Conservation (phyloP, 1,140 invertebrate species). For the Ceratosolen solmsi region DNA sequence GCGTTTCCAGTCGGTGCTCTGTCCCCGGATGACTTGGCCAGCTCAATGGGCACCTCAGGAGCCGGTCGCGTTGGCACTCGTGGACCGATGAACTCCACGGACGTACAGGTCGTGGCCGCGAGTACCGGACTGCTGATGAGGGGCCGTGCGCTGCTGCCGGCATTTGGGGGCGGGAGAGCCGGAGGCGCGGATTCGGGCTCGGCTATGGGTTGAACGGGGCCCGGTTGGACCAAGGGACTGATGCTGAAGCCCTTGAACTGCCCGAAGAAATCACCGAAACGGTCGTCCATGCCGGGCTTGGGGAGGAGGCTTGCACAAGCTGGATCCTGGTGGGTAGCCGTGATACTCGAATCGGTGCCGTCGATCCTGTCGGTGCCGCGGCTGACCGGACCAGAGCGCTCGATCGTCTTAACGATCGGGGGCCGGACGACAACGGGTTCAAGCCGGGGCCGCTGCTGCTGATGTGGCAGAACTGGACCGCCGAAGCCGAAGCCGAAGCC, state of each 20-base stretch:
- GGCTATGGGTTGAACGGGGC: slow-evolving; percentile 53
- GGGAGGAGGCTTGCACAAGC: slow-evolving; percentile 72
- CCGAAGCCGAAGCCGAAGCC: slow-evolving; percentile 47
- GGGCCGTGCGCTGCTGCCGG: slow-evolving; percentile 77
- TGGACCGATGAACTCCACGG: slow-evolving; percentile 79
- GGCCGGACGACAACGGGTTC: slow-evolving; percentile 42
- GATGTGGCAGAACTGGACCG: not conserved
- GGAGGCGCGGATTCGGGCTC: slow-evolving; percentile 67
- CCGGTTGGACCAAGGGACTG: slow-evolving; percentile 76
- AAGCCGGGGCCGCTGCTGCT: not conserved
- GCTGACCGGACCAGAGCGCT: slow-evolving; percentile 53
- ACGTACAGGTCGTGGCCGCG: slow-evolving; percentile 84
- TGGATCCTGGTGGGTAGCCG: slow-evolving; percentile 62
- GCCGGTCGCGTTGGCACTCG: slow-evolving; percentile 72
- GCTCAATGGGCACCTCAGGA: slow-evolving; percentile 58
- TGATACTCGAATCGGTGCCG: slow-evolving; percentile 68
- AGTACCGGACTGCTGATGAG: slow-evolving; percentile 86
- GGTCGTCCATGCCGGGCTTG: slow-evolving; percentile 72
- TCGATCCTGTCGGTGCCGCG: slow-evolving; percentile 65
- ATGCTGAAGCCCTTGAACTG: slow-evolving; percentile 89
- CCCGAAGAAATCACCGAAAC: slow-evolving; percentile 81
- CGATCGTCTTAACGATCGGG: slow-evolving; percentile 66
- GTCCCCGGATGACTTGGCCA: slow-evolving; percentile 58
- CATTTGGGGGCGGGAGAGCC: slow-evolving; percentile 76
- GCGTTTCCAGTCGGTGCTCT: slow-evolving; percentile 65